Percentiles rank a stretch among this genome's conserved stretches.
Conservation (phyloP, 2,888 invertebrate genomes). For the Lymantria dispar region DNA sequence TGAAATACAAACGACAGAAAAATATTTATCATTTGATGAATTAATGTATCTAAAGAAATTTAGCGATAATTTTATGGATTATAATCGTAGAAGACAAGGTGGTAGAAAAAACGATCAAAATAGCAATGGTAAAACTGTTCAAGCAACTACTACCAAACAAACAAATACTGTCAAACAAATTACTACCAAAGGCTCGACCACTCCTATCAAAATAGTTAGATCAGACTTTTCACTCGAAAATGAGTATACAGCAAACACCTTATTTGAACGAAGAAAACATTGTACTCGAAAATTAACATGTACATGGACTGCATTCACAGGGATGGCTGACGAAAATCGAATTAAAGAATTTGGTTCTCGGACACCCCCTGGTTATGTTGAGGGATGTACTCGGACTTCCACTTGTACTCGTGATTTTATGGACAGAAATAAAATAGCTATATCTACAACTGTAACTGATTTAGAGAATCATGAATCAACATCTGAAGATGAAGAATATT, state of each 20-base stretch:
- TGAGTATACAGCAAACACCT: constrained; percentile 54
- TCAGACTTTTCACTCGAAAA: constrained; percentile 10
- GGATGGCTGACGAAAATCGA: constrained; percentile 20
- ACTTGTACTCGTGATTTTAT: constrained; percentile 68
- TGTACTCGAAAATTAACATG: constrained; percentile 72
- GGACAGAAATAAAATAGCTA: constrained; percentile 59
- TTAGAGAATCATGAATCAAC: constrained; percentile 8
- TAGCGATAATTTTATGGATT: constrained; percentile 37
- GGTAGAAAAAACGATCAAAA: not conserved
- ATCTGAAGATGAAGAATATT: constrained; percentile 63
- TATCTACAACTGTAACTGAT: constrained; percentile 5
- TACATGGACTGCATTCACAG: constrained; percentile 63
- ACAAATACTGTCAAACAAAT: not conserved
- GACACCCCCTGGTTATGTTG: constrained; percentile 69
- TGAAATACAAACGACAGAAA: constrained; percentile 51
- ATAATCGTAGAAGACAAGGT: constrained; percentile 39
- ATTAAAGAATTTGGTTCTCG: constrained; percentile 41
- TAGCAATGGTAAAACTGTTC: not conserved
- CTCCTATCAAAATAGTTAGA: not conserved
- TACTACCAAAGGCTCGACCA: not conserved
- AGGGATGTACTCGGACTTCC: constrained; percentile 69
- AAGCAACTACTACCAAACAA: not conserved
- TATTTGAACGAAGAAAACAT: constrained; percentile 52
- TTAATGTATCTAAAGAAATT: constrained; percentile 66
- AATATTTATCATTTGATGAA: constrained; percentile 73